Evolutionary conservation across 2,888 invertebrate genomes (phyloP).

Genomic region (Ochropleura leucogaster): DNA sequence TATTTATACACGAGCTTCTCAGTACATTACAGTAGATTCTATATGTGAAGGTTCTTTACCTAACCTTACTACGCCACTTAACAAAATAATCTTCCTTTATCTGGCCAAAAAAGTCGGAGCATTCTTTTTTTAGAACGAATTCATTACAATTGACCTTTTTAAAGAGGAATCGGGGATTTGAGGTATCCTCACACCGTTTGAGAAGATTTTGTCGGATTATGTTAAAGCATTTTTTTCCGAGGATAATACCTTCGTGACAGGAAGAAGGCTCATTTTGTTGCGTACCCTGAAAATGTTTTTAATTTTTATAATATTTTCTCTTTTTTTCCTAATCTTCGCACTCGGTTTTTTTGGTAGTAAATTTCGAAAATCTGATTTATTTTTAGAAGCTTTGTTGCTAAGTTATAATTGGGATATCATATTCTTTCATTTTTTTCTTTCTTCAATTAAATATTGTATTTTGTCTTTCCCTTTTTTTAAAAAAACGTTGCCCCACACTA

Average conservation of each 20-base stretch:
- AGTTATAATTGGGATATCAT: neutral
- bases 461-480: too few species aligned
- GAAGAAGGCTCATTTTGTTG: conserved; percentile 45
- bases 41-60: too few species aligned
- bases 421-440: neutral
- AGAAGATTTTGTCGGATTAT: conserved; percentile 58
- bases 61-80: too few species aligned
- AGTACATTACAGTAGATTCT: too few species aligned
- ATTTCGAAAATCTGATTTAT: conserved; percentile 26
- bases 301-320: conserved; percentile 38
- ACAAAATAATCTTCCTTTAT: conserved; percentile 10
- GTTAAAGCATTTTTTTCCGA: conserved; percentile 49
- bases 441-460: neutral
- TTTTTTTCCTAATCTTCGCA: conserved; percentile 34
- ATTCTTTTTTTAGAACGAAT: conserved; percentile 21
- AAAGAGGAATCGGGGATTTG: conserved; percentile 45
- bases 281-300: conserved; percentile 37
- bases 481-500: too few species aligned
- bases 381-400: neutral
- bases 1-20: too few species aligned
- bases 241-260: conserved; percentile 56
- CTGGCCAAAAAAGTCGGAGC: conserved; percentile 9
- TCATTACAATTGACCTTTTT: conserved; percentile 43
- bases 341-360: conserved; percentile 12
- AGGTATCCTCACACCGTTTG: conserved; percentile 56